Percentiles rank a stretch among this genome's conserved stretches.
Evolutionary conservation across 2,113 vertebrate species (phyloP).

Genomic region (Notothenia coriiceps): DNA sequence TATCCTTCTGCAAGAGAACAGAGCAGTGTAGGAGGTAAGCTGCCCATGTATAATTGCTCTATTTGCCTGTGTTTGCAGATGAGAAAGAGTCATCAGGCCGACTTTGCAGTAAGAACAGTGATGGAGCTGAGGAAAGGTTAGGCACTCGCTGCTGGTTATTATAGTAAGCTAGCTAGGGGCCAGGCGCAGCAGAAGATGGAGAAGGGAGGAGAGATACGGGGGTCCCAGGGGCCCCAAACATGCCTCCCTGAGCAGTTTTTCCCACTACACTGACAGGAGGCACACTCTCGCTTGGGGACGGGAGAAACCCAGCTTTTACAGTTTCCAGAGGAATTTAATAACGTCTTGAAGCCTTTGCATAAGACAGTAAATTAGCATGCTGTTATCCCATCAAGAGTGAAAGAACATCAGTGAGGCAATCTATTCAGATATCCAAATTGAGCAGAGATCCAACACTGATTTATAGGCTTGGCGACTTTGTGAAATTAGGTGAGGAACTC

Average conservation of each 20-base stretch:
- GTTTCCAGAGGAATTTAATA: conserved; percentile 55
- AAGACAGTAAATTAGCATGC: conserved; percentile 68
- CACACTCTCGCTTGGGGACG: conserved; percentile 42
- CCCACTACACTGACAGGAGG: conserved; percentile 44
- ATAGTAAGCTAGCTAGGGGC: conserved; percentile 35
- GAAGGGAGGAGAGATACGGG: conserved; percentile 23
- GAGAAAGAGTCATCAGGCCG: conserved; percentile 49
- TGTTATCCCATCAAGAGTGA: conserved; percentile 57
- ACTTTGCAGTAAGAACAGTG: conserved; percentile 34
- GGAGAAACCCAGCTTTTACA: conserved; percentile 35
- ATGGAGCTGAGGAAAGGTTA: conserved; percentile 15
- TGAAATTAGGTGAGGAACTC: conserved; percentile 72
- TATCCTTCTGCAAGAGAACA: conserved; percentile 29
- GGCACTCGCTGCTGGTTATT: conserved; percentile 47
- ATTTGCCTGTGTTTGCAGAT: conserved; percentile 46
- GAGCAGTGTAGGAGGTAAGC: conserved; percentile 39
- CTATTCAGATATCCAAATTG: conserved; percentile 61
- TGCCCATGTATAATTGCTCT: conserved; percentile 23
- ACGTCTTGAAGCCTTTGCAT: conserved; percentile 56
- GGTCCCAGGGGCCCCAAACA: conserved; percentile 55
- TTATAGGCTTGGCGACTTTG: conserved; percentile 60
- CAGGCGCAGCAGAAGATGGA: conserved; percentile 38
- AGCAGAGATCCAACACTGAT: conserved; percentile 60
- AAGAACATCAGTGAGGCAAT: conserved; percentile 39
- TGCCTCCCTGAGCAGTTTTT: conserved; percentile 69